phyloP scores from a whole-genome alignment of 2,113 vertebrate species.

The Dicentrarchus labrax region DNA sequence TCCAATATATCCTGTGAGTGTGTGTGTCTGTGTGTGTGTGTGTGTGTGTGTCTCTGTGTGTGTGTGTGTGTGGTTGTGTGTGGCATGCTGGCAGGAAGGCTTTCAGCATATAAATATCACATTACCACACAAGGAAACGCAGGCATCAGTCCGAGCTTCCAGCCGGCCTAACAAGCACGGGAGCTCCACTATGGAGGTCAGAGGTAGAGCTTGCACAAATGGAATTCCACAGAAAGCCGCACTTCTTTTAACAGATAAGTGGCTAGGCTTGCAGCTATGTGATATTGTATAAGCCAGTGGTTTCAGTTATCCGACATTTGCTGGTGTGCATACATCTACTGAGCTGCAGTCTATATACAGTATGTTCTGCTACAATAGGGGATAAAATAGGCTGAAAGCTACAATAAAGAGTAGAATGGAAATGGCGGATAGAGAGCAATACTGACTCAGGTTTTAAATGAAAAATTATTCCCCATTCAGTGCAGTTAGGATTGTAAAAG shows the following conservation, averaged over 20 bases:
- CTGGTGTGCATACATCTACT: constrained; percentile 38
- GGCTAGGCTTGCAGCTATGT: constrained; percentile 60
- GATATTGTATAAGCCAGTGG: constrained; percentile 55
- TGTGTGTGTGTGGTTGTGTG: constrained; percentile 64
- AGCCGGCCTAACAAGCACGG: constrained; percentile 79
- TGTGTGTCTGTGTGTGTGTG: constrained; percentile 35
- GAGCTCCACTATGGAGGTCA: constrained; percentile 78
- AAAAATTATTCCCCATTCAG: background rate
- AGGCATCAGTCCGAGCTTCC: constrained; percentile 80
- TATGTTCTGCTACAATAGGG: background rate
- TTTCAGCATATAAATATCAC: constrained; percentile 87
- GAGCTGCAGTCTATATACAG: background rate
- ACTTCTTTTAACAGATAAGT: constrained; percentile 75
- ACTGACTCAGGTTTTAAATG: background rate
- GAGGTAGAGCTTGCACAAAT: constrained; percentile 71
- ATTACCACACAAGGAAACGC: constrained; percentile 86
- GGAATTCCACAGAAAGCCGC: constrained; percentile 77
- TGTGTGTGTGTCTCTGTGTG: constrained; percentile 33
- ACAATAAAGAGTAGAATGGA: background rate
- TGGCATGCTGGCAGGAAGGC: constrained; percentile 78
- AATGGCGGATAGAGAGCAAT: background rate
- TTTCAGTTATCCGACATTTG: constrained; percentile 54
- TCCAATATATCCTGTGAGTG: constrained; percentile 76
- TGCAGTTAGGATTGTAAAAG: background rate
- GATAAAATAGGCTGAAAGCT: constrained; percentile 5